Evolutionary conservation across 2,888 invertebrate species (phyloP).

Genomic region (Alsophila aescularia): DNA sequence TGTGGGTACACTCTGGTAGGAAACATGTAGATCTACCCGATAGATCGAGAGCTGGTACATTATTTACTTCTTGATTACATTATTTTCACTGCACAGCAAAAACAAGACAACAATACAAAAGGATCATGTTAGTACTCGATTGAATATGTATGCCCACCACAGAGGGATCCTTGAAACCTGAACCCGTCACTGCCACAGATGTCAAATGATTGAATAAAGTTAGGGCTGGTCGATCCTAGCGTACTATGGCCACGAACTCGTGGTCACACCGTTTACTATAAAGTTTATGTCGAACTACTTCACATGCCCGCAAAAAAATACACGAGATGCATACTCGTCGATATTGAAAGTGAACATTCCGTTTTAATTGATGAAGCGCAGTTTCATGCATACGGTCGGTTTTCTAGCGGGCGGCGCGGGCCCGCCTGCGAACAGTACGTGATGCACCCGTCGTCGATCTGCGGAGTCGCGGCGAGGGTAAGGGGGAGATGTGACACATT

Average conservation of each 20-base stretch:
- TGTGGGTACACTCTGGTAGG: too few relatives aligned
- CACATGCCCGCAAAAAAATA: not conserved
- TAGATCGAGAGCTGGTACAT: too few relatives aligned
- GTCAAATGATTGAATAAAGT: too few relatives aligned
- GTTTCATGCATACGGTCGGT: slow-evolving; percentile 21
- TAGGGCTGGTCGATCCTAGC: too few relatives aligned
- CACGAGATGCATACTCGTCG: not conserved
- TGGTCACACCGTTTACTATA: too few relatives aligned
- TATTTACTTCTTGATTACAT: too few relatives aligned
- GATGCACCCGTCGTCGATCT: slow-evolving; percentile 34
- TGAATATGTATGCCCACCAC: slow-evolving; percentile 12
- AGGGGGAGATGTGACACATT: slow-evolving; percentile 43
- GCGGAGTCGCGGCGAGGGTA: not conserved
- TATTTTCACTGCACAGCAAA: too few relatives aligned
- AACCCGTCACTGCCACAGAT: too few relatives aligned
- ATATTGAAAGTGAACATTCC: not conserved
- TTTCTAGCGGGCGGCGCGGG: slow-evolving; percentile 1
- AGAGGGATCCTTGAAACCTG: slow-evolving; percentile 14
- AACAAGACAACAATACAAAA: too few relatives aligned
- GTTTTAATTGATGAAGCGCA: slow-evolving; percentile 1
- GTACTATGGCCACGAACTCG: too few relatives aligned
- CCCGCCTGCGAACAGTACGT: slow-evolving; percentile 36
- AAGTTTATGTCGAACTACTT: too few relatives aligned
- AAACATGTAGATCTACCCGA: too few relatives aligned
- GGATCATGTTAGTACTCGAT: slow-evolving; percentile 8